A percentile compares a stretch with the other conserved stretches of the same genome.
These are phyloP conservation scores for Trachelus tabidus DNA, from an alignment of 2,888 invertebrate genomes.

Conservation along the genomic window DNA sequence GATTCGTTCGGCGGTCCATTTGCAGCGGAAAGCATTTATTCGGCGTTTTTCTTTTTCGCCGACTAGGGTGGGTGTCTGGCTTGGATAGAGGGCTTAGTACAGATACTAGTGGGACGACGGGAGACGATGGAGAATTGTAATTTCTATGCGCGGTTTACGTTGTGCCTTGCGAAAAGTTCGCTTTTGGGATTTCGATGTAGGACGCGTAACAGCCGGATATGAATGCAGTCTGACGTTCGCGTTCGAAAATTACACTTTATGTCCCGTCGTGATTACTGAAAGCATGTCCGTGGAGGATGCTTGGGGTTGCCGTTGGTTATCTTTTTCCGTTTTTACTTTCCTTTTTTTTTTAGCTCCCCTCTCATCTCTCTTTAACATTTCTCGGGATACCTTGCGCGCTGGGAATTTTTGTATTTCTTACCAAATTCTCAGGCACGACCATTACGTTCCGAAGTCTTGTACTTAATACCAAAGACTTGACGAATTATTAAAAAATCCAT, in stretches of 20 bases:
- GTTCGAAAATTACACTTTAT: neutral
- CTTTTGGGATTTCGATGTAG: neutral
- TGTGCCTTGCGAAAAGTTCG: neutral
- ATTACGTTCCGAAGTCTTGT: neutral
- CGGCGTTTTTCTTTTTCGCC: constrained; percentile 37
- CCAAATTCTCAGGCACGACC: neutral
- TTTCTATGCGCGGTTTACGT: neutral
- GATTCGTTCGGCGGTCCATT: constrained; percentile 34
- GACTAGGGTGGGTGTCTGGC: constrained; percentile 1
- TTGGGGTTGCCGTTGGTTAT: neutral
- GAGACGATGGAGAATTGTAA: neutral
- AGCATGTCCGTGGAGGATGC: neutral
- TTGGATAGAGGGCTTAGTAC: neutral
- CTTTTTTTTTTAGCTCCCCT: neutral
- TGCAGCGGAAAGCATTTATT: constrained; percentile 41
- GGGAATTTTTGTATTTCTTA: neutral
- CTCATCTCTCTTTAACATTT: neutral
- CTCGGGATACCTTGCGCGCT: neutral
- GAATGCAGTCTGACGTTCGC: neutral
- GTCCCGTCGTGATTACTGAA: neutral
- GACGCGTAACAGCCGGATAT: neutral
- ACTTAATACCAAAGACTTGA: neutral
- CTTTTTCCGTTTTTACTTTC: neutral
- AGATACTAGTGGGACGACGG: neutral
- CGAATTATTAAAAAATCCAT: neutral